These are phyloP conservation scores for Myiagra hebetior DNA, from an alignment of 2,113 vertebrate genomes.

Conservation along the genomic window DNA sequence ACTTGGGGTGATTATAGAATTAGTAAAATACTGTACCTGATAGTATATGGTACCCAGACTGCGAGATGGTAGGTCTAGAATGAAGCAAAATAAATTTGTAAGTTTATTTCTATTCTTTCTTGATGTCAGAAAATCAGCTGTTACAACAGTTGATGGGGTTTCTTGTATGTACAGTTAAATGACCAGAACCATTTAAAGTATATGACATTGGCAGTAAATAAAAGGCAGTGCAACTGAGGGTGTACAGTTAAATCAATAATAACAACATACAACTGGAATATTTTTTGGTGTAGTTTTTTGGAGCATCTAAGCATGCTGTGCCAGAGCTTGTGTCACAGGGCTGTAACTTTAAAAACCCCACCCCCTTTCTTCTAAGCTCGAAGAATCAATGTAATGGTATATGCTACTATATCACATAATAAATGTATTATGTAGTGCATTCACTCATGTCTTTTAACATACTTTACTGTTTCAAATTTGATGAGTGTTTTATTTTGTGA, in stretches of 20 bases:
- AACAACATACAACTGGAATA: not conserved
- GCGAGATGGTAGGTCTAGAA: not conserved
- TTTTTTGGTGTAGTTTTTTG: not conserved
- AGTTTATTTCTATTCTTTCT: not conserved
- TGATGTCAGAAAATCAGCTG: not conserved
- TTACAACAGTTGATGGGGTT: not conserved
- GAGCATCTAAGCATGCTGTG: not conserved
- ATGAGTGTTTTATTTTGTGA: not conserved
- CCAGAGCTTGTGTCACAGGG: not conserved
- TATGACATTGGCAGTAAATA: not conserved
- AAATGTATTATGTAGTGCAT: not conserved
- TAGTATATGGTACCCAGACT: not conserved
- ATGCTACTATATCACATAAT: not conserved
- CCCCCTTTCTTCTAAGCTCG: not conserved
- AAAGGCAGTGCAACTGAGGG: not conserved
- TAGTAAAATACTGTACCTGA: not conserved
- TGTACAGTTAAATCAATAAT: not conserved
- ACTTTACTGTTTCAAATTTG: not conserved
- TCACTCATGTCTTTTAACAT: not conserved
- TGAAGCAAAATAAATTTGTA: not conserved
- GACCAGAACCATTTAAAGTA: not conserved
- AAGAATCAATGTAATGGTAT: not conserved
- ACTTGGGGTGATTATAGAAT: not conserved
- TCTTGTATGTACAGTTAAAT: not conserved
- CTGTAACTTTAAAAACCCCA: not conserved